Evolutionary conservation across 2,797 vertebrate genomes (phyloP).

Genomic region (Hippopotamyrus pictus): DNA sequence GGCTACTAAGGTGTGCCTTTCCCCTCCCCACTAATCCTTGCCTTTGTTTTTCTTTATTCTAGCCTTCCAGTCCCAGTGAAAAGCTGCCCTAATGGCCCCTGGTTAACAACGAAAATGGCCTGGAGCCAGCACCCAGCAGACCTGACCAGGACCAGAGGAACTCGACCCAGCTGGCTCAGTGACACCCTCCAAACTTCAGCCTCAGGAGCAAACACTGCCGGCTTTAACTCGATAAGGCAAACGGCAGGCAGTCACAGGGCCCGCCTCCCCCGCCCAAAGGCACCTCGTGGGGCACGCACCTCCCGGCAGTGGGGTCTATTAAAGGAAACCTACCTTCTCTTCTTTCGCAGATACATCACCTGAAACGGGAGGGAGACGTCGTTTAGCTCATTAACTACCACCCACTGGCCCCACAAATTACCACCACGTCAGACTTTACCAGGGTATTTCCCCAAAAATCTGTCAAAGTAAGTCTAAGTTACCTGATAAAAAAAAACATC

Average conservation of each 20-base stretch:
- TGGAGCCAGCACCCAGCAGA: not conserved
- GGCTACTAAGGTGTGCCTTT: not conserved
- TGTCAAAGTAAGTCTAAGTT: not conserved
- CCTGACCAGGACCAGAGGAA: not conserved
- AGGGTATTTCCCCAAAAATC: not conserved
- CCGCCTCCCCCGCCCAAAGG: not conserved
- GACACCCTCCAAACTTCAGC: not conserved
- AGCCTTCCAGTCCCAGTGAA: not conserved
- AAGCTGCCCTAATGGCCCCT: not conserved
- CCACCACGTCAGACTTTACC: not conserved
- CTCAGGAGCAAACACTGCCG: not conserved
- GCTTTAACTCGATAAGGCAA: not conserved
- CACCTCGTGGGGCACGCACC: no score
- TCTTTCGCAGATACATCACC: conserved; percentile 66
- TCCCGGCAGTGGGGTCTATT: not conserved
- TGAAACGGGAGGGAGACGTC: conserved; percentile 40
- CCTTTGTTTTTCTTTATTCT: not conserved
- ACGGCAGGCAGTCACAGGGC: not conserved
- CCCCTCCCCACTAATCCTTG: not conserved
- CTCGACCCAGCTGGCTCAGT: not conserved
- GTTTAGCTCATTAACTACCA: not conserved
- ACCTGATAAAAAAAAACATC: not conserved
- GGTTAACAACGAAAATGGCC: not conserved
- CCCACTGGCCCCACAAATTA: not conserved
- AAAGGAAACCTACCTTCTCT: conserved; percentile 52